phyloP scores from a whole-genome alignment of 1,140 invertebrate genomes.

The Nymphalis io region DNA sequence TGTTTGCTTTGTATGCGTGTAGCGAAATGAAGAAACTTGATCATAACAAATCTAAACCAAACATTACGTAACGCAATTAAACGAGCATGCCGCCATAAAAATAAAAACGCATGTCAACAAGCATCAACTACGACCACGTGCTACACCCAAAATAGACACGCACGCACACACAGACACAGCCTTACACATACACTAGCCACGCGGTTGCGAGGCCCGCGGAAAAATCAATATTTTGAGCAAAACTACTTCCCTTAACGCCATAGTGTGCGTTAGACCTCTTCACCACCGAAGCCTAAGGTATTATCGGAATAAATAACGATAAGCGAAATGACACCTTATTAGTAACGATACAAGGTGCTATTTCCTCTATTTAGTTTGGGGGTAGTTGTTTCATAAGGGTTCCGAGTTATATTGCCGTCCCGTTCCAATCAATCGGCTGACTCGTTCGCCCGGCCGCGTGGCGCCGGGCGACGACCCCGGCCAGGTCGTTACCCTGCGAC shows the following conservation, averaged over 20 bases:
- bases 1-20: neutral
- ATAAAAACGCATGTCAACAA: slow-evolving; percentile 78
- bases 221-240: slow-evolving; percentile 81
- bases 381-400: slow-evolving; percentile 72
- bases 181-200: slow-evolving; percentile 56
- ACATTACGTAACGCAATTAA: slow-evolving; percentile 63
- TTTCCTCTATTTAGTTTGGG: slow-evolving; percentile 54
- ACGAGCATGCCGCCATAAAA: slow-evolving; percentile 65
- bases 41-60: slow-evolving; percentile 20
- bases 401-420: slow-evolving; percentile 60
- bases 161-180: slow-evolving; percentile 54
- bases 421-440: slow-evolving; percentile 76
- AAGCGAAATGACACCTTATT: slow-evolving; percentile 65
- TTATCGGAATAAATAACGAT: slow-evolving; percentile 32
- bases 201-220: slow-evolving; percentile 67
- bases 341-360: slow-evolving; percentile 57
- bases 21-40: slow-evolving; percentile 18
- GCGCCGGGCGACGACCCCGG: slow-evolving; percentile 73
- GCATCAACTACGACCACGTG: slow-evolving; percentile 76
- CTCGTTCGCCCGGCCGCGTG: slow-evolving; percentile 68
- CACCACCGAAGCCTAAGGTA: slow-evolving; percentile 45
- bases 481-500: slow-evolving; percentile 72
- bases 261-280: slow-evolving; percentile 59
- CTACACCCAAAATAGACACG: slow-evolving; percentile 73
- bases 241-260: slow-evolving; percentile 74